Evolutionary conservation across 1,140 invertebrate species (phyloP), one percentile per base, ranked within the genome.

Genomic region (Vanessa atalanta): DNA sequence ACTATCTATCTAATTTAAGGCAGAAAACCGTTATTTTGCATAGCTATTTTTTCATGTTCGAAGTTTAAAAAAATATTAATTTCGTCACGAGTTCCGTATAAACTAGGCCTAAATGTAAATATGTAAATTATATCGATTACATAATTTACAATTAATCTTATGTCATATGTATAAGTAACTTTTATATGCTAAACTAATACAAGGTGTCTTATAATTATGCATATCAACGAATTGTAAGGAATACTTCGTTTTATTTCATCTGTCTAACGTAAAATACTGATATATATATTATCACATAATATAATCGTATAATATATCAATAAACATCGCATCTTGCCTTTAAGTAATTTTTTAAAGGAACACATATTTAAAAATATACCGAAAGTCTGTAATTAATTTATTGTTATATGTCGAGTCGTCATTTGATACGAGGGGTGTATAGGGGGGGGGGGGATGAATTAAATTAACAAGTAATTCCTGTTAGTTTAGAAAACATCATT

Each of bases 121-220:
- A 83, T 83, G 76, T 81, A 82, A 78, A 82, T 70, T 74, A 68
- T 47, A 63, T 53, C 37, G 14, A 60, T 72, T 48, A 68, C 63
- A 60, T 67, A 73, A 72, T 63, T 26, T 66, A 73, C 55, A 73
- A 47, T 51, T 73, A 73, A 73, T 20, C 14, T 72, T 70, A 71
- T 65, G 60, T 70, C 20, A 64, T 69, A 69, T 53, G 26, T 68
- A 68, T 23, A 57, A 63, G n/a, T 68, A 68, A 68, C 65, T 78
- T 78, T 79, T 82, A 67, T 82, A 80, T 79, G 71, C 61, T 77
- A 79, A 77, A 73, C 43, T 77, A 78, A 81, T 91, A 90, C 89
- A 90, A 90, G 86, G 90, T 92, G 90, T 92, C 90, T 90, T 92
- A 91, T 83, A 84, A 89, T 86, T 90, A 92, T 92, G 90, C 90